Evolutionary conservation across 1,140 invertebrate genomes (phyloP), one percentile per base, ranked within the genome.

Genomic region (Tetraneura akinire): DNA sequence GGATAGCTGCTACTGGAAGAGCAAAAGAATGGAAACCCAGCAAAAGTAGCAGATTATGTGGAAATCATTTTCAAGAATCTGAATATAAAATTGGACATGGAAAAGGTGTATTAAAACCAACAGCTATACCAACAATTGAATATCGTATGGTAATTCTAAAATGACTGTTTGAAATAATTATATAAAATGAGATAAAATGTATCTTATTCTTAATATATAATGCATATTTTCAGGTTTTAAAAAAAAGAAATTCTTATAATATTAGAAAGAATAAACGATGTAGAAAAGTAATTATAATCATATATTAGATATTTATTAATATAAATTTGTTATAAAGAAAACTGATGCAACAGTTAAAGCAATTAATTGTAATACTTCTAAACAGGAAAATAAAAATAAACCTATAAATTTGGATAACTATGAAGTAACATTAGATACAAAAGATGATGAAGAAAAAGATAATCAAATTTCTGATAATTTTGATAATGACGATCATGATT

Each of bases 41-140:
- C 18, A 78, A 78, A 14, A 78, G 74, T 16, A 78, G 74, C 18
- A 78, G 74, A 60, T 26, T 78, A 14, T 78, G 74, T 78, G 74
- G 74, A 1, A 78, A 78, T 29, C 74, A 78, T 60, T 78, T 78
- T 62, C 11, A 47, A 47, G 23, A 57, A 26, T 78, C 74, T 18
- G 74, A 78, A 78, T 78, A 78, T 13, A 47, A 62, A 29, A 21
- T 78, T 47, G 74, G 74, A 60, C 74, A 78, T 29, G 55, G 74
- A 1, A 78, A 78, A 78, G 55, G 55, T 13, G 37, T 78, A 23
- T 62, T 78, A 18, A 78, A 78, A 23, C 5, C 74, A 21, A 53
- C 55, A 13, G 57, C 74, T 13, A 26, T 78, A 3, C 74, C 74
- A 47, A 78, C 74, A 16, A 78, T 78, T 60, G 74, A 78, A 26